phyloP scores from a whole-genome alignment of 2,113 vertebrate species.

The Cromileptes altivelis region DNA sequence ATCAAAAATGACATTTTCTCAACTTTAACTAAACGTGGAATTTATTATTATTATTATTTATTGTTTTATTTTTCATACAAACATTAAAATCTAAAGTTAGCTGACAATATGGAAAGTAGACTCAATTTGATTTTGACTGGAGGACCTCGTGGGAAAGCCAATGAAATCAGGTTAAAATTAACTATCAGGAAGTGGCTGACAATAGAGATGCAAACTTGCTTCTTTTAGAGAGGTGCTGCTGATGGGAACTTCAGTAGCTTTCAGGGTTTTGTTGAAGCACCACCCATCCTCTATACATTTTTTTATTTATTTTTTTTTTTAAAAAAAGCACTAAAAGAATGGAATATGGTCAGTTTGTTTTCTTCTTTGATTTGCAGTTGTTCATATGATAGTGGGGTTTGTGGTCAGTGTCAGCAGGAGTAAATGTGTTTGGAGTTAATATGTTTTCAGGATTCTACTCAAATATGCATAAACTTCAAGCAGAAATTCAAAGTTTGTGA shows the following conservation, averaged over 20 bases:
- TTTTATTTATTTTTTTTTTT: too few relatives aligned
- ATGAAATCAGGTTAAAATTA: neutral
- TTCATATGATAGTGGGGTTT: neutral
- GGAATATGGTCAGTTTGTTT: neutral
- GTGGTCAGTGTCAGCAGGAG: conserved; percentile 53
- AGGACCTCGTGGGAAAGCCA: neutral
- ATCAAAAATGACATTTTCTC: conserved; percentile 78
- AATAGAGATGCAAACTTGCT: neutral
- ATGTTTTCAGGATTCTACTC: neutral
- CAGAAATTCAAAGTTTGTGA: neutral
- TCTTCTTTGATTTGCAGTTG: neutral
- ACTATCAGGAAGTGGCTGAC: neutral
- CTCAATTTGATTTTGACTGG: conserved; percentile 37
- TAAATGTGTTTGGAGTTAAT: conserved; percentile 30
- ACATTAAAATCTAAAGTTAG: conserved; percentile 78
- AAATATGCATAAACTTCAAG: neutral
- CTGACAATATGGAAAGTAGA: conserved; percentile 80
- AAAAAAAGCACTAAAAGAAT: neutral
- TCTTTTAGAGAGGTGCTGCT: neutral
- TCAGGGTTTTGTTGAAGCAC: conserved; percentile 1
- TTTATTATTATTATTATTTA: conserved; percentile 22
- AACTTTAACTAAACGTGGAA: conserved; percentile 28
- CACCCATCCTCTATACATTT: neutral
- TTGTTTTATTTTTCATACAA: conserved; percentile 37
- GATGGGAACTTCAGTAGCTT: neutral